Evolutionary conservation across 2,113 vertebrate species (phyloP).

Genomic region (crab-eating macaque (Macaca fascicularis)): T2T-MFA8v1.1 NC_088392.1:57967501-57968000

Average conservation of each 20-base stretch:
- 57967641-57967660: slow-evolving; percentile 81
- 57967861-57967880: slow-evolving; percentile 21
- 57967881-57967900: slow-evolving; percentile 25
- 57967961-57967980: slow-evolving; percentile 18
- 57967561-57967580: slow-evolving; percentile 85
- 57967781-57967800: slow-evolving; percentile 97
- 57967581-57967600: slow-evolving; percentile 90
- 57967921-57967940: background rate
- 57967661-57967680: slow-evolving; percentile 76
- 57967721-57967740: slow-evolving; percentile 96
- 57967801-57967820: slow-evolving; percentile 97
- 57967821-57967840: slow-evolving; percentile 87
- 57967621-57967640: slow-evolving; percentile 81
- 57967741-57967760: slow-evolving; percentile 96
- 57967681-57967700: slow-evolving; percentile 84
- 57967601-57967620: slow-evolving; percentile 86
- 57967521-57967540: slow-evolving; percentile 37
- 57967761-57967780: slow-evolving; percentile 98
- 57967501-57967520: background rate
- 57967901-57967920: slow-evolving; percentile 1
- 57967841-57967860: slow-evolving; percentile 7
- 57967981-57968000: background rate
- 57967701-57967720: slow-evolving; percentile 90
- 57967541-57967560: slow-evolving; percentile 66
- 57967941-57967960: background rate